A percentile compares a stretch with the other conserved stretches of the same genome.
Evolutionary conservation across 2,888 invertebrate genomes (phyloP).

Genomic region (Linnaemya tessellans): DNA sequence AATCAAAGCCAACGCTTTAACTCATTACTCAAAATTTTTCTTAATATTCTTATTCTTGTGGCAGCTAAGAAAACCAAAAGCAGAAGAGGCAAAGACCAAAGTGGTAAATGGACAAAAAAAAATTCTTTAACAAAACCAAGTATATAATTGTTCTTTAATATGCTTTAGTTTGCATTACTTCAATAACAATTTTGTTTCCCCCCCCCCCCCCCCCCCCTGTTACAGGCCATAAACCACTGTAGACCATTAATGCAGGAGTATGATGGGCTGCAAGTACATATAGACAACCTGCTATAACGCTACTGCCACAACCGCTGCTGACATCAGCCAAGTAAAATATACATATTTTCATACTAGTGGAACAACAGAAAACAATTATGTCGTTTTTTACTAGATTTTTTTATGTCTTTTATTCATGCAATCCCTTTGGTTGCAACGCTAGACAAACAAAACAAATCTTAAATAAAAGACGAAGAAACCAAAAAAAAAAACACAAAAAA

Average conservation of each 20-base stretch:
- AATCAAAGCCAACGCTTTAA: slow-evolving; percentile 16
- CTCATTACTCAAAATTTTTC: slow-evolving; percentile 25
- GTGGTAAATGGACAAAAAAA: slow-evolving; percentile 1
- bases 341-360: slow-evolving; percentile 34
- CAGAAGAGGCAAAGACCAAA: slow-evolving; percentile 32
- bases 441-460: slow-evolving; percentile 56
- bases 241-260: slow-evolving; percentile 66
- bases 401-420: slow-evolving; percentile 44
- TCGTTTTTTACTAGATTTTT: slow-evolving; percentile 60
- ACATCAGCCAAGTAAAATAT: slow-evolving; percentile 41
- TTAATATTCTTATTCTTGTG: slow-evolving; percentile 5
- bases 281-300: slow-evolving; percentile 38
- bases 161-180: slow-evolving; percentile 71
- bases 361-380: slow-evolving; percentile 72
- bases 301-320: slow-evolving; percentile 22
- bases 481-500: background rate
- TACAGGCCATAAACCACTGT: slow-evolving; percentile 72
- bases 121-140: slow-evolving; percentile 25
- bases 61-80: slow-evolving; percentile 25
- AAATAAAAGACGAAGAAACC: slow-evolving; percentile 33
- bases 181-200: slow-evolving; percentile 58
- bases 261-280: slow-evolving; percentile 17
- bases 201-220: too few relatives aligned
- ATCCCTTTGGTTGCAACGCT: slow-evolving; percentile 62
- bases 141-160: slow-evolving; percentile 72